A percentile compares a stretch with the other conserved stretches of the same genome.
phyloP scores from a whole-genome alignment of 2,888 invertebrate genomes.

The Altica lythri region DNA sequence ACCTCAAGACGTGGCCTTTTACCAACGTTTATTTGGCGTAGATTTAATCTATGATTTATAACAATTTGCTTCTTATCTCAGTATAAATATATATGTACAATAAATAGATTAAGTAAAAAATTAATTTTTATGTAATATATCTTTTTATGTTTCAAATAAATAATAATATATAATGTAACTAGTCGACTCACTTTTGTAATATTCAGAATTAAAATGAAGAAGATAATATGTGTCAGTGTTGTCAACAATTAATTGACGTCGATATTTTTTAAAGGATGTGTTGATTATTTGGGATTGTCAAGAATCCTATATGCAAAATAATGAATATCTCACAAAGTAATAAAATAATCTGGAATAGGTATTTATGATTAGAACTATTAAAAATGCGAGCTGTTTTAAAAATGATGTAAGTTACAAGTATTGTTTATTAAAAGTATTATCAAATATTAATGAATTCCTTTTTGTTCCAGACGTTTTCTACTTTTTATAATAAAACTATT shows the following conservation, averaged over 20 bases:
- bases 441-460: constrained; percentile 15
- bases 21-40: too few relatives aligned
- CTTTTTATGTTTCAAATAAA: too few relatives aligned
- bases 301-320: not conserved
- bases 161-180: too few relatives aligned
- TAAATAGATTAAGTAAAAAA: too few relatives aligned
- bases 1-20: too few relatives aligned
- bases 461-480: constrained; percentile 41
- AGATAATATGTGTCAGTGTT: not conserved
- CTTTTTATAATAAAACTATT: constrained; percentile 42
- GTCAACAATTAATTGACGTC: too few relatives aligned
- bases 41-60: too few relatives aligned
- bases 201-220: not conserved
- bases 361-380: not conserved
- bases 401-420: constrained; percentile 11
- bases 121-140: too few relatives aligned
- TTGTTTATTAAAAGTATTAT: not conserved
- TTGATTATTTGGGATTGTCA: not conserved
- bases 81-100: too few relatives aligned
- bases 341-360: not conserved
- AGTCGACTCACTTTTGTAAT: too few relatives aligned
- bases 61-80: too few relatives aligned
- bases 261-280: too few relatives aligned
- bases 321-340: not conserved
- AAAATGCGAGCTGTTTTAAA: constrained; percentile 4